phyloP scores from a whole-genome alignment of 2,888 invertebrate species.

The Oscheius sp. region DNA sequence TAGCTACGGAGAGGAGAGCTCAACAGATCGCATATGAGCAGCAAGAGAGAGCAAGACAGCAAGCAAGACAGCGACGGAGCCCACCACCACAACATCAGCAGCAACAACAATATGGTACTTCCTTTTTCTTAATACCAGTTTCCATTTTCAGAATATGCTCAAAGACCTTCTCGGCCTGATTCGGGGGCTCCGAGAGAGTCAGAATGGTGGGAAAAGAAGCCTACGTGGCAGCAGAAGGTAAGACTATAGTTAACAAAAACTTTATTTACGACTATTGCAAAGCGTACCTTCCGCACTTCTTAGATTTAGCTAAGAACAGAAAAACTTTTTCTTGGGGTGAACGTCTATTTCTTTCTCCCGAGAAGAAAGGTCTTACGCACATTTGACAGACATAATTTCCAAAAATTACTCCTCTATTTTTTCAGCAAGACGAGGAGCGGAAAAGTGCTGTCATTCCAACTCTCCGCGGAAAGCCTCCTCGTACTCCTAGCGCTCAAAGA shows the following conservation, averaged over 20 bases:
- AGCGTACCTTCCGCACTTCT: neutral
- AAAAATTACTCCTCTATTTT: neutral
- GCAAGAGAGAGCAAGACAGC: constrained; percentile 9
- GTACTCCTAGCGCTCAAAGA: constrained; percentile 42
- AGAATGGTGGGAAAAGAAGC: constrained; percentile 67
- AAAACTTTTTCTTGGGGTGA: too few species aligned
- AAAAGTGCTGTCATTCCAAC: constrained; percentile 60
- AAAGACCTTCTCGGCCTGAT: constrained; percentile 12
- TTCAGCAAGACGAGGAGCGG: constrained; percentile 29
- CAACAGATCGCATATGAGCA: constrained; percentile 50
- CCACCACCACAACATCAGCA: constrained; percentile 27
- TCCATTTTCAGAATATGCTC: constrained; percentile 4
- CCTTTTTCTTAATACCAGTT: neutral
- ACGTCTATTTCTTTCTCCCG: too few species aligned
- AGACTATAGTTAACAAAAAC: neutral
- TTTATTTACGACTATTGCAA: neutral
- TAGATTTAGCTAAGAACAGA: too few species aligned
- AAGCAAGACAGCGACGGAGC: constrained; percentile 12
- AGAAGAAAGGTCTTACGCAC: too few species aligned
- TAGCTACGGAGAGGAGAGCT: constrained; percentile 47
- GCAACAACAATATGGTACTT: neutral
- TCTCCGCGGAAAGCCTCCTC: constrained; percentile 48
- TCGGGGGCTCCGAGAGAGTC: constrained; percentile 41
- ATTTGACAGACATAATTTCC: too few species aligned
- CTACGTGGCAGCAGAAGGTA: constrained; percentile 52